Conservation (phyloP, 2,888 invertebrate genomes). For the Drosophila trichaetosa region DNA sequence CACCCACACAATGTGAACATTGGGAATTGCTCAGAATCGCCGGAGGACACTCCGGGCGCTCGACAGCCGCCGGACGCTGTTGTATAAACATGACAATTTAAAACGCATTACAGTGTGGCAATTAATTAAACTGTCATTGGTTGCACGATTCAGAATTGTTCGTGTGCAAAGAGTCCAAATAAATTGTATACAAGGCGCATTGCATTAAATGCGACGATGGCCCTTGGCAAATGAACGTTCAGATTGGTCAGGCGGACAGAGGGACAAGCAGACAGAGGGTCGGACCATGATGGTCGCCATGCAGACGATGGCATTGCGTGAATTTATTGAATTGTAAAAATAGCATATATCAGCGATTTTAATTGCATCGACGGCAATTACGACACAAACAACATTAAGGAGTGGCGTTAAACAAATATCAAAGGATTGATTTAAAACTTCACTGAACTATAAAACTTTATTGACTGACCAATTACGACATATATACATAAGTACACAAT, state of each 20-base stretch:
- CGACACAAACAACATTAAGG: conserved; percentile 37
- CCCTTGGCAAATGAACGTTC: conserved; percentile 19
- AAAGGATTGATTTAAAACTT: conserved; percentile 52
- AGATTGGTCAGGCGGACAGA: conserved; percentile 16
- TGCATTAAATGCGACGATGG: conserved; percentile 45
- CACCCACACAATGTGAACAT: conserved; percentile 24
- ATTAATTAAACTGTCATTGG: conserved; percentile 81
- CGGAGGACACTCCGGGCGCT: conserved; percentile 23
- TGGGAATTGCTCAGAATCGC: conserved; percentile 14
- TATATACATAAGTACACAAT: conserved; percentile 22
- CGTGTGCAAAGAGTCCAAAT: conserved; percentile 75
- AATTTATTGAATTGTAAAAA: conserved; percentile 82
- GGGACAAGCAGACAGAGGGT: not conserved
- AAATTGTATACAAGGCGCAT: conserved; percentile 55
- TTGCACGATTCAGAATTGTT: conserved; percentile 78
- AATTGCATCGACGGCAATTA: conserved; percentile 66
- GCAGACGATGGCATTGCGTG: conserved; percentile 63
- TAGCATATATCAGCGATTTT: conserved; percentile 81
- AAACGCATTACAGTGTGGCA: conserved; percentile 80
- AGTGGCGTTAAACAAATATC: conserved; percentile 62
- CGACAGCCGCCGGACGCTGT: conserved; percentile 57
- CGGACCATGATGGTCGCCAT: conserved; percentile 28
- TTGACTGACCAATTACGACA: conserved; percentile 50
- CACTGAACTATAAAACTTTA: conserved; percentile 34
- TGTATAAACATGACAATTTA: conserved; percentile 81